phyloP scores from a whole-genome alignment of 2,888 invertebrate species.

The Metellina segmentata region DNA sequence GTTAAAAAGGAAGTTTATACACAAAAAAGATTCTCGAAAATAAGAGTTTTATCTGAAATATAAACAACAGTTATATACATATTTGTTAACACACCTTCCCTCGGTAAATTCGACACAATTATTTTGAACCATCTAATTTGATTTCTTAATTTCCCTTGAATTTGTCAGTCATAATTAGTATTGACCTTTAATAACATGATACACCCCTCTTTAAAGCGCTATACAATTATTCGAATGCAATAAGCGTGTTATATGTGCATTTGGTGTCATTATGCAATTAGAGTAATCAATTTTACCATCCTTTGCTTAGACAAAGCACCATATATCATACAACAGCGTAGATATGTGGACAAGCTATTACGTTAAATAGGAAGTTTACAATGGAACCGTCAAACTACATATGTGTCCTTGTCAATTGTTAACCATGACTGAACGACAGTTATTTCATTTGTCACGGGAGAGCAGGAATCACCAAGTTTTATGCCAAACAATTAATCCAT shows the following conservation, averaged over 20 bases:
- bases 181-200: too few relatives aligned
- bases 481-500: slow-evolving; percentile 26
- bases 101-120: too few relatives aligned
- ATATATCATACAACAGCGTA: neutral
- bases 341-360: neutral
- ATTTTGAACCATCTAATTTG: too few relatives aligned
- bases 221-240: too few relatives aligned
- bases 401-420: neutral
- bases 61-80: too few relatives aligned
- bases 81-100: too few relatives aligned
- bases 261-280: neutral
- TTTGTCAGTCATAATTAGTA: too few relatives aligned
- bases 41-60: too few relatives aligned
- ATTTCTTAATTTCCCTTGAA: too few relatives aligned
- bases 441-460: neutral
- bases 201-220: too few relatives aligned
- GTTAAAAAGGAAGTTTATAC: neutral
- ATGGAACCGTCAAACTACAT: neutral
- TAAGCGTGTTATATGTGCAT: too few relatives aligned
- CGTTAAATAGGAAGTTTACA: neutral
- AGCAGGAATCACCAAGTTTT: slow-evolving; percentile 6
- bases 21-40: too few relatives aligned
- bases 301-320: neutral
- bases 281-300: neutral
- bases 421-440: neutral